Evolutionary conservation across 2,888 invertebrate species (phyloP).

Genomic region (Hemistola chrysoprasaria): DNA sequence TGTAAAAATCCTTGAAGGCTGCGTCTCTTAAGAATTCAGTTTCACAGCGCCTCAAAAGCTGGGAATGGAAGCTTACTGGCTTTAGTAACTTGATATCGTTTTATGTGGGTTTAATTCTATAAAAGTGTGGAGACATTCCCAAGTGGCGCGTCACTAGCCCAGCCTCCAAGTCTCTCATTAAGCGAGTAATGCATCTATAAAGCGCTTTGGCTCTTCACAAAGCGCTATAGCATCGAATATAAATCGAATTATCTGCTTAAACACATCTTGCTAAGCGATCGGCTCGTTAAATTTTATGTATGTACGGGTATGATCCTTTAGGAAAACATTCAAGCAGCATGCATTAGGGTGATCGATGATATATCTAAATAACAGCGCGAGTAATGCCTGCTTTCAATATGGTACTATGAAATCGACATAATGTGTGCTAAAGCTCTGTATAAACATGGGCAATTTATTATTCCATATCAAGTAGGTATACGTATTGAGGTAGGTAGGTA

Average conservation of each 20-base stretch:
- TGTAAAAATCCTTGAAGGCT: too few species aligned
- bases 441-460: too few species aligned
- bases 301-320: constrained; percentile 20
- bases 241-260: constrained; percentile 11
- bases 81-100: constrained; percentile 23
- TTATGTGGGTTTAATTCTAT: constrained; percentile 23
- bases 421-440: background rate
- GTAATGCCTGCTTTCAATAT: constrained; percentile 3
- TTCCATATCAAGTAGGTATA: background rate
- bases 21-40: constrained; percentile 1
- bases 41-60: constrained; percentile 6
- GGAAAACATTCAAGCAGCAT: constrained; percentile 12
- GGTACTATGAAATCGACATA: constrained; percentile 3
- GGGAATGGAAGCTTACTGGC: constrained; percentile 6
- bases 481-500: too few species aligned
- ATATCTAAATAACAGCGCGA: constrained; percentile 9
- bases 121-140: constrained; percentile 4
- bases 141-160: background rate
- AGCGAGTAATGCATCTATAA: too few species aligned
- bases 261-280: constrained; percentile 8
- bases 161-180: too few species aligned
- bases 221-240: constrained; percentile 7
- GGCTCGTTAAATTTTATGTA: constrained; percentile 2
- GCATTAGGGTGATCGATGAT: constrained; percentile 20
- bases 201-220: constrained; percentile 6